Percentiles rank a stretch among this genome's conserved stretches.
Conservation (phyloP, 92 coral and sea anemone genomes). For the Siderastrea siderea region DNA sequence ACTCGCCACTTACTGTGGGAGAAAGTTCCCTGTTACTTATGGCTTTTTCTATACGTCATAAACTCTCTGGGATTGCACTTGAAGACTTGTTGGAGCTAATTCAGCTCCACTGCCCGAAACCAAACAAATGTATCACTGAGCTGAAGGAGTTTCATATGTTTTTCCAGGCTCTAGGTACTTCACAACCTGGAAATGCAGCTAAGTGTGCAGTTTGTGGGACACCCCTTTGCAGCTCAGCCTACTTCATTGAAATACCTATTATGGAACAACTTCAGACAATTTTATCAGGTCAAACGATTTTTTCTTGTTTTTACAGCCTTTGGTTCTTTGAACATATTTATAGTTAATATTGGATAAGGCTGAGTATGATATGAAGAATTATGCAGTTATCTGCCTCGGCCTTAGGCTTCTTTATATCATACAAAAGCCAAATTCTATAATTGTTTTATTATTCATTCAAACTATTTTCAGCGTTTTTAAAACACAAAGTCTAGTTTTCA, state of each 20-base stretch:
- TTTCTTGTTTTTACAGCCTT: too few species aligned
- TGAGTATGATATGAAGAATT: too few species aligned
- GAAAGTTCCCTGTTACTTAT: constrained; percentile 53
- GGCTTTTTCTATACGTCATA: constrained; percentile 62
- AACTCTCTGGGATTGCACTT: constrained; percentile 54
- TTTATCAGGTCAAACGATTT: constrained; percentile 52
- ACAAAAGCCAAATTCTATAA: too few species aligned
- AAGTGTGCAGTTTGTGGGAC: constrained; percentile 49
- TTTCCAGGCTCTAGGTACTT: constrained; percentile 48
- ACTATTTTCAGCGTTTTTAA: too few species aligned
- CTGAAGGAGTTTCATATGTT: constrained; percentile 40
- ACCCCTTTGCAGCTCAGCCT: constrained; percentile 1
- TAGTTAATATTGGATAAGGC: too few species aligned
- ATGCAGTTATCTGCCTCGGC: too few species aligned
- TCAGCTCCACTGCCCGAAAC: constrained; percentile 41
- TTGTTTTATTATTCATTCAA: too few species aligned
- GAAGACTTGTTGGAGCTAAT: constrained; percentile 49
- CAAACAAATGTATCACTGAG: constrained; percentile 35
- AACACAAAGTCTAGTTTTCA: too few species aligned
- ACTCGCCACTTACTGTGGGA: constrained; percentile 23
- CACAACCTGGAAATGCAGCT: constrained; percentile 24
- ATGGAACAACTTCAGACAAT: constrained; percentile 51
- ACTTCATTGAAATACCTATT: constrained; percentile 51
- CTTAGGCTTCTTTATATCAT: too few species aligned
- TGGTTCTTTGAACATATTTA: too few species aligned